These are phyloP conservation scores for Calameuta filiformis DNA, from an alignment of 2,888 invertebrate species.

Conservation along the genomic window DNA sequence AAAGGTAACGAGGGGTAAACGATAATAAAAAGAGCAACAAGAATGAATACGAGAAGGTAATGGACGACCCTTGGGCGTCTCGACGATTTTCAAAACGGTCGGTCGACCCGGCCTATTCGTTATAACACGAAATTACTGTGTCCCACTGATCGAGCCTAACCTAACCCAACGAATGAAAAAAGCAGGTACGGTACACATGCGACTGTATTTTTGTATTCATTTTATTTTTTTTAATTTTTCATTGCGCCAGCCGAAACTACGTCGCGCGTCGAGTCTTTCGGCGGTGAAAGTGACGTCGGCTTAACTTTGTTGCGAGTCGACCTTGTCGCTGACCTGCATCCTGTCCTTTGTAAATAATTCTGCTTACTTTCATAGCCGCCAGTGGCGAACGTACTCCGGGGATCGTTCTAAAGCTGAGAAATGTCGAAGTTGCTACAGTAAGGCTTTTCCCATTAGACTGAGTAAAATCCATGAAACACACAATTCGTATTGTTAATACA, in stretches of 20 bases:
- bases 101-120: background rate
- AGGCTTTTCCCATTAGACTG: conserved; percentile 17
- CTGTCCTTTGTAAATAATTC: background rate
- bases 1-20: background rate
- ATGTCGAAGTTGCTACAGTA: background rate
- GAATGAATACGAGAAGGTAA: background rate
- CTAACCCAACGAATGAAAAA: conserved; percentile 23
- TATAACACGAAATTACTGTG: background rate
- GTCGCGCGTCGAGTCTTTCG: conserved; percentile 28
- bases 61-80: background rate
- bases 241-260: conserved; percentile 1
- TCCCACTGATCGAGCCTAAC: background rate
- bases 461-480: conserved; percentile 12
- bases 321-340: background rate
- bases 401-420: background rate
- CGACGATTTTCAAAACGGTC: background rate
- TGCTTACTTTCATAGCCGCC: background rate
- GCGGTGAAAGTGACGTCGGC: conserved; percentile 45
- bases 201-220: conserved; percentile 5
- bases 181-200: background rate
- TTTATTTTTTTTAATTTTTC: conserved; percentile 5
- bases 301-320: conserved; percentile 4
- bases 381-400: background rate
- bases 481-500: background rate
- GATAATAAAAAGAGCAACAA: background rate